phyloP scores from a whole-genome alignment of 1,140 invertebrate species.

The Dendroctonus ponderosae region DNA sequence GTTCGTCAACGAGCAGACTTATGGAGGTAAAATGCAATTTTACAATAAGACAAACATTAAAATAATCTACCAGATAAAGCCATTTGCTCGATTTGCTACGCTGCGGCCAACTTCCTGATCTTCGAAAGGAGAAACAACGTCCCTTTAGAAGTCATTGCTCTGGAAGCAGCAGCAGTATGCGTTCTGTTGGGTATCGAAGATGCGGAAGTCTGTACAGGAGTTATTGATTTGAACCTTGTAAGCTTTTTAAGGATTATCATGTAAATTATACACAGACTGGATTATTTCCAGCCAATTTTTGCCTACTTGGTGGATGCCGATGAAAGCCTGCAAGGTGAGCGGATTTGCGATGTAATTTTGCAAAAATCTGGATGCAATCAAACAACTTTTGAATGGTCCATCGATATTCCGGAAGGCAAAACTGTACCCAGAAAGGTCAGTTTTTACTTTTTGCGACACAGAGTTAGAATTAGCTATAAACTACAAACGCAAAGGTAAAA shows the following conservation, averaged over 20 bases:
- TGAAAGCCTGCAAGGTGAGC: constrained; percentile 50
- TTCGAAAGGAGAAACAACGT: constrained; percentile 22
- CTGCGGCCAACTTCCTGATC: constrained; percentile 32
- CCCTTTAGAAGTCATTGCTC: constrained; percentile 25
- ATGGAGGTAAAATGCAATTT: no score
- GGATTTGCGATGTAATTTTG: constrained; percentile 58
- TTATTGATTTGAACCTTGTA: constrained; percentile 58
- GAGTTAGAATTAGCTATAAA: not conserved
- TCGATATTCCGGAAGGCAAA: constrained; percentile 52
- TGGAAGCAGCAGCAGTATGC: constrained; percentile 52
- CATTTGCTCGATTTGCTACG: constrained; percentile 30
- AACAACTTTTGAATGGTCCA: constrained; percentile 56
- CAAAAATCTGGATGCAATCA: constrained; percentile 52
- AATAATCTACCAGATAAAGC: not conserved
- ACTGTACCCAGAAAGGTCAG: constrained; percentile 17
- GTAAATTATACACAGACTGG: not conserved
- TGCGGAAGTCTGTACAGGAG: constrained; percentile 58
- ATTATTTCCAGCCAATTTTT: constrained; percentile 55
- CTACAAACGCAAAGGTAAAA: not conserved
- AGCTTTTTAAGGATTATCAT: constrained; percentile 29
- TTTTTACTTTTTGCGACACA: not conserved
- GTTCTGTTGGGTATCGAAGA: constrained; percentile 55
- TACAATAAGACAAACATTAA: no score
- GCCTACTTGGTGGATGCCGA: constrained; percentile 57
- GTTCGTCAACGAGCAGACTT: not conserved